These are phyloP conservation scores for Cairina moschata DNA, from an alignment of 2,113 vertebrate genomes.

Conservation along the genomic window DNA sequence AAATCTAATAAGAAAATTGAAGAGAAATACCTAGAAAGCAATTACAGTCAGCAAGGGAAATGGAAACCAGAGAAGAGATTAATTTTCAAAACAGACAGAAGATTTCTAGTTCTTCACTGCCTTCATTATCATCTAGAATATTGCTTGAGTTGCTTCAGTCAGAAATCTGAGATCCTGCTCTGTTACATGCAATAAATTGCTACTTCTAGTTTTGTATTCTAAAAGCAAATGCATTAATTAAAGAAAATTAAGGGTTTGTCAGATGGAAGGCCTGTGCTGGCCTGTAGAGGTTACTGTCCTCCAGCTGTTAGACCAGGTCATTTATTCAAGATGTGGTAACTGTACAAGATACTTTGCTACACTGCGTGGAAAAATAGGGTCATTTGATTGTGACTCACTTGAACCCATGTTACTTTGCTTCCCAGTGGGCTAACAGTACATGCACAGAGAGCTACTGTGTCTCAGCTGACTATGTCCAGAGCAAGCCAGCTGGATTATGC, in stretches of 20 bases:
- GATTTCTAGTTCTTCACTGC: not conserved
- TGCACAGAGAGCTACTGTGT: not conserved
- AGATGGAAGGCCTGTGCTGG: not conserved
- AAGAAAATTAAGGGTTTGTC: not conserved
- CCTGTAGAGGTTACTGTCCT: not conserved
- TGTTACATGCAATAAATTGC: not conserved
- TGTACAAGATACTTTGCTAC: not conserved
- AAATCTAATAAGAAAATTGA: not conserved
- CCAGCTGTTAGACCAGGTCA: not conserved
- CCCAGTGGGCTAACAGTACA: not conserved
- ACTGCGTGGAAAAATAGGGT: not conserved
- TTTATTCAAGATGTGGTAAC: not conserved
- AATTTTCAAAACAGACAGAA: not conserved
- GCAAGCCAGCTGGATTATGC: slow-evolving; percentile 4
- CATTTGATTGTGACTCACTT: not conserved
- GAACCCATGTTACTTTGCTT: not conserved
- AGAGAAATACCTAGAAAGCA: not conserved
- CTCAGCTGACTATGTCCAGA: not conserved
- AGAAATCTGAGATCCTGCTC: not conserved
- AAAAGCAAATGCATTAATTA: not conserved
- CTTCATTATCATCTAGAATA: not conserved
- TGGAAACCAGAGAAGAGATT: not conserved
- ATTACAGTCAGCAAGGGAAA: not conserved
- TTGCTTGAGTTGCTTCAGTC: not conserved
- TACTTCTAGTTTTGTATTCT: not conserved